A percentile compares a stretch with the other conserved stretches of the same genome.
Conservation (phyloP, 1,140 invertebrate species). For the Anastrepha obliqua region DNA sequence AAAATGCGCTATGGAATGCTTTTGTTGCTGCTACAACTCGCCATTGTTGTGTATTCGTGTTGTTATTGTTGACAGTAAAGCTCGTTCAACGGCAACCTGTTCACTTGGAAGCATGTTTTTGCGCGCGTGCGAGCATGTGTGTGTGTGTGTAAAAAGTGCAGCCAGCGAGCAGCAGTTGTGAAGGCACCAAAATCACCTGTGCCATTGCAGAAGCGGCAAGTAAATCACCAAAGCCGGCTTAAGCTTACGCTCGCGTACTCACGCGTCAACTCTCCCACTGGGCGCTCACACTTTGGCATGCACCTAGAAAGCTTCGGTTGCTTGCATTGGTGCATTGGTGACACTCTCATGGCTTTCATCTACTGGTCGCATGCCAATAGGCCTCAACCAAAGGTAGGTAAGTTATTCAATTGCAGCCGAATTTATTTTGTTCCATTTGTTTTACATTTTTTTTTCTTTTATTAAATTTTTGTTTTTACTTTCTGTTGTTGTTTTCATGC, state of each 20-base stretch:
- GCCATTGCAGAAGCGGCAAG: neutral
- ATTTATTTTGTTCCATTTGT: neutral
- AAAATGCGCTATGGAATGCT: slow-evolving; percentile 44
- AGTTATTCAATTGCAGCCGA: neutral
- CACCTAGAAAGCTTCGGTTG: neutral
- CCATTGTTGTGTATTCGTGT: neutral
- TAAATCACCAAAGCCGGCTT: slow-evolving; percentile 13
- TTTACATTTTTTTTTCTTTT: too few relatives aligned
- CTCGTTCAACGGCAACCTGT: slow-evolving; percentile 38
- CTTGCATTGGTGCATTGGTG: neutral
- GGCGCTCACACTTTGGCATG: neutral
- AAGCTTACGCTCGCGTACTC: neutral
- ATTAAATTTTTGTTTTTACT: neutral
- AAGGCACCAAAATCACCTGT: neutral
- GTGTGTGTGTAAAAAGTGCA: neutral
- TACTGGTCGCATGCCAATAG: neutral
- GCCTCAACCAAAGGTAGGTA: neutral
- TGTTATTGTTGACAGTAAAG: slow-evolving; percentile 18
- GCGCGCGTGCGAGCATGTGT: neutral
- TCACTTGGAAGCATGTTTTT: neutral
- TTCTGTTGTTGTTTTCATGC: neutral
- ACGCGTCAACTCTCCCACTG: neutral
- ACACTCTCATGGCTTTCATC: neutral
- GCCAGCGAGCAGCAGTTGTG: neutral
- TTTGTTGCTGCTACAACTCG: neutral